phyloP scores from a whole-genome alignment of 2,113 vertebrate genomes.

The Myiagra hebetior region DNA sequence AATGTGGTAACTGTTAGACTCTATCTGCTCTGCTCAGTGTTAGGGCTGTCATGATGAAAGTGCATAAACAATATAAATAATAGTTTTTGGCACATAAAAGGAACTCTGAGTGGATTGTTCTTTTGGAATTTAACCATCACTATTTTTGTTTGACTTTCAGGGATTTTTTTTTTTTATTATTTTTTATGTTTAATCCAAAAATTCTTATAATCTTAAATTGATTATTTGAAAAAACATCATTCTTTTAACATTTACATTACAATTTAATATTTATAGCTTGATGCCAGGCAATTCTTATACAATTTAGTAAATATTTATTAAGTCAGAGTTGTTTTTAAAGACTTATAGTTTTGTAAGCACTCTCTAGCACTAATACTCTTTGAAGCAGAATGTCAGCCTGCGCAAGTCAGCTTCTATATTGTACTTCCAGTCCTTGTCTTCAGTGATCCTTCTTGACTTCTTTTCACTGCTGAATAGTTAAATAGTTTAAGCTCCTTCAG shows the following conservation, averaged over 20 bases:
- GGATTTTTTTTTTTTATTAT: not conserved
- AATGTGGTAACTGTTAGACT: constrained; percentile 57
- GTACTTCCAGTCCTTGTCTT: constrained; percentile 17
- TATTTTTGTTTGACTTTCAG: constrained; percentile 36
- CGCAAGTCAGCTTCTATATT: not conserved
- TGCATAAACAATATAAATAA: constrained; percentile 68
- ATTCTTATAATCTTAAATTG: constrained; percentile 45
- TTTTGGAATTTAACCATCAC: constrained; percentile 37
- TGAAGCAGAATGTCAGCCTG: constrained; percentile 12
- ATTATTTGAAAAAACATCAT: constrained; percentile 42
- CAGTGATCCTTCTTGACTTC: constrained; percentile 39
- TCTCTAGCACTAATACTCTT: constrained; percentile 1
- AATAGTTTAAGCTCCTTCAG: constrained; percentile 23
- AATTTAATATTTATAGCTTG: constrained; percentile 46
- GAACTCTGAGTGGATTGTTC: constrained; percentile 50
- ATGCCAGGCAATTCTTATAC: constrained; percentile 18
- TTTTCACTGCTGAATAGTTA: constrained; percentile 43
- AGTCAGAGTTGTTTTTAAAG: constrained; percentile 21
- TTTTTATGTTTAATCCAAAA: constrained; percentile 38
- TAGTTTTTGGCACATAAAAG: constrained; percentile 69
- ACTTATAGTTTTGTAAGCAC: constrained; percentile 38
- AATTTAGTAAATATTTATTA: constrained; percentile 65
- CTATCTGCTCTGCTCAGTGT: constrained; percentile 59
- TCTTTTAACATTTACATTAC: constrained; percentile 31
- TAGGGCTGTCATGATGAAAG: constrained; percentile 67